These are phyloP conservation scores for Lithobates pipiens DNA, from an alignment of 2,797 vertebrate species.

Conservation along the genomic window DNA sequence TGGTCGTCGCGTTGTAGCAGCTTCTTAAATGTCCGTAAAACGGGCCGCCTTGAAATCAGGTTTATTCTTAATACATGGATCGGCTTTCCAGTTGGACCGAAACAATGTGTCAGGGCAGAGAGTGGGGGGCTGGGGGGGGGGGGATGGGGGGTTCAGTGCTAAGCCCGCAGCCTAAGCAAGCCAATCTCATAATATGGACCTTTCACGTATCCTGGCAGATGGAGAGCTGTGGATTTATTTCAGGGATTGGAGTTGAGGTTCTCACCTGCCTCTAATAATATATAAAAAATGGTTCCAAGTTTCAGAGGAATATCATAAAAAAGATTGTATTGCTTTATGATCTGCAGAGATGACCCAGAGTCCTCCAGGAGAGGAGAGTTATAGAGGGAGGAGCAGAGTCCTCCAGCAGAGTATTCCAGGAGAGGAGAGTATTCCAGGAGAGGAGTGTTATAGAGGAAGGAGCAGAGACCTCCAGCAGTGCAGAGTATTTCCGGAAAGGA, in stretches of 20 bases:
- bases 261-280: background rate
- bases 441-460: too few relatives aligned
- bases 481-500: too few relatives aligned
- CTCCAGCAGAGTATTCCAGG: too few relatives aligned
- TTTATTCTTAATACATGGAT: background rate
- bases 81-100: background rate
- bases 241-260: background rate
- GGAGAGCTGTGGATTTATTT: background rate
- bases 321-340: background rate
- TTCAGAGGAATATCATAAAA: too few relatives aligned
- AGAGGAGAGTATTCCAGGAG: too few relatives aligned
- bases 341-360: too few relatives aligned
- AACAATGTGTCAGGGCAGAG: background rate
- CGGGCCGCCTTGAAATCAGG: background rate
- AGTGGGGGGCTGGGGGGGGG: background rate
- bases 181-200: background rate
- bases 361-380: too few relatives aligned
- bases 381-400: too few relatives aligned
- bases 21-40: constrained; percentile 1
- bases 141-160: background rate
- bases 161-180: background rate
- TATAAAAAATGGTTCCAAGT: background rate
- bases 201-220: constrained; percentile 28
- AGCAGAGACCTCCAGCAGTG: too few relatives aligned
- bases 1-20: background rate